phyloP scores from a whole-genome alignment of 2,113 vertebrate genomes.

The Amia ocellicauda region DNA sequence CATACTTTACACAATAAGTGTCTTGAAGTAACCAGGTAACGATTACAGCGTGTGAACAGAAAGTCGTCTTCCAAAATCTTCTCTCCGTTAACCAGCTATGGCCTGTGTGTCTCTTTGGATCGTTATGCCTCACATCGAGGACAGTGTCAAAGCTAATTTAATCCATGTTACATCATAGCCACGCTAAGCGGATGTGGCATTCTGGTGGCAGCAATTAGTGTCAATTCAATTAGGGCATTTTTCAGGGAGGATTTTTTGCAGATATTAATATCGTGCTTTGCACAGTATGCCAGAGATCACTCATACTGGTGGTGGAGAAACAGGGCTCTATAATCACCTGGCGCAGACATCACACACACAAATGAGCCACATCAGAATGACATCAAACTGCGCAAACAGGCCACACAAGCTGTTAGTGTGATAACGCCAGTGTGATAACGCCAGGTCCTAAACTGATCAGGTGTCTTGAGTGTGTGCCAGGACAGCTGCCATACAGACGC shows the following conservation, averaged over 20 bases:
- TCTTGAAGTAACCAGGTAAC: slow-evolving; percentile 14
- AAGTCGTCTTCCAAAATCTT: no score
- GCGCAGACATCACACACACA: not conserved
- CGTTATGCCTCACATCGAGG: no score
- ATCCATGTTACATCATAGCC: slow-evolving; percentile 33
- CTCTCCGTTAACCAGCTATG: slow-evolving; percentile 7
- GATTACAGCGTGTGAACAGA: no score
- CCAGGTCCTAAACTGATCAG: no score
- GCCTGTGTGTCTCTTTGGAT: slow-evolving; percentile 20
- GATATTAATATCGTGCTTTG: slow-evolving; percentile 29
- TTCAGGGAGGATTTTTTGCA: slow-evolving; percentile 28
- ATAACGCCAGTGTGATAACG: no score
- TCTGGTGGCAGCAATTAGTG: slow-evolving; percentile 40
- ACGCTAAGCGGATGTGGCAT: slow-evolving; percentile 40
- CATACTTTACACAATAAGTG: no score
- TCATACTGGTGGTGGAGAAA: slow-evolving; percentile 18
- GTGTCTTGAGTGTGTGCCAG: no score
- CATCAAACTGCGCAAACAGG: no score
- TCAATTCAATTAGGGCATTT: slow-evolving; percentile 44
- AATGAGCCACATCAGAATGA: no score
- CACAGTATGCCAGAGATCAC: slow-evolving; percentile 7
- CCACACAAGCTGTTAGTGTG: no score
- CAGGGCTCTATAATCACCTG: slow-evolving; percentile 22
- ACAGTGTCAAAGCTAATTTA: slow-evolving; percentile 31
- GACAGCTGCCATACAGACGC: no score